These are phyloP conservation scores for Psilopsiagon aurifrons DNA, from an alignment of 2,113 vertebrate genomes.

Conservation along the genomic window DNA sequence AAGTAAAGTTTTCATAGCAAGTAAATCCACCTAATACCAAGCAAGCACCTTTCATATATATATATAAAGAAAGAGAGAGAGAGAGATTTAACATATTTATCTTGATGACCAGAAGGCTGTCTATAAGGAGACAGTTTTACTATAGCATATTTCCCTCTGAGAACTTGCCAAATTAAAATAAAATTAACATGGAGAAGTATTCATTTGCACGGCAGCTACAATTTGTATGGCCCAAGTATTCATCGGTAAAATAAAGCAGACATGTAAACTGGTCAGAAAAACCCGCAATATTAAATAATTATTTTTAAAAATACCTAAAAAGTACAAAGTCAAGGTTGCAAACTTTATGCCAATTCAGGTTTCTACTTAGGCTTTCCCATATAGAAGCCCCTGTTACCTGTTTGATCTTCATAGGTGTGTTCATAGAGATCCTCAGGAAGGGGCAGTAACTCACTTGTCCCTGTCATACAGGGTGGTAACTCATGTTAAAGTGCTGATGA, in stretches of 20 bases:
- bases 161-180: neutral
- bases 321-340: neutral
- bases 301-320: neutral
- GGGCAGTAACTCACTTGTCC: neutral
- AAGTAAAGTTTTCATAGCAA: neutral
- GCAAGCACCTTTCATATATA: neutral
- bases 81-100: neutral
- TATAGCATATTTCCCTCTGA: neutral
- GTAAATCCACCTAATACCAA: neutral
- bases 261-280: neutral
- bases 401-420: neutral
- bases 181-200: neutral
- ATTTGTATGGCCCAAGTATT: neutral
- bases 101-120: neutral
- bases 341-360: neutral
- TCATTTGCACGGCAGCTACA: neutral
- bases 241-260: neutral
- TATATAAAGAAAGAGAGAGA: fast-evolving
- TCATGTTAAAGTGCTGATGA: neutral
- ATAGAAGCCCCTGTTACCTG: neutral
- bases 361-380: neutral
- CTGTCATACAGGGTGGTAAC: neutral
- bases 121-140: neutral
- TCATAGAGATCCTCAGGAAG: neutral
- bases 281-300: neutral